Evolutionary conservation across 2,797 vertebrate genomes (phyloP), one percentile per base, ranked within the genome.

Genomic region (Coluber constrictor): DNA sequence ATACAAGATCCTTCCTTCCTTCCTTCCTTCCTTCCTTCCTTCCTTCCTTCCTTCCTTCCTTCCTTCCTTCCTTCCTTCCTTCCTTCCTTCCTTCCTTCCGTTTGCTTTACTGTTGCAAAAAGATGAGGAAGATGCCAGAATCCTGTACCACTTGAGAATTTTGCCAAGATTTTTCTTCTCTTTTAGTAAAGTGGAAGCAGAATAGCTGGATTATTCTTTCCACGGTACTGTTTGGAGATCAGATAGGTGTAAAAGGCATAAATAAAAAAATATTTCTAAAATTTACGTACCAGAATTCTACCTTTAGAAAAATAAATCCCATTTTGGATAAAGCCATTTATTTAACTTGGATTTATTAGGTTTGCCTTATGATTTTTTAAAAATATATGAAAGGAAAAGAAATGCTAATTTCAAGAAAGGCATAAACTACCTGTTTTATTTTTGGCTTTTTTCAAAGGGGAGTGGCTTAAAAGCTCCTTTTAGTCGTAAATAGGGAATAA

Each of bases 51-150:
- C 60, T 29, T 12, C 9, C 60, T 61, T 27, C n/a, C 63, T 32
- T 6, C n/a, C 63, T n/a, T 0, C 13, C n/a, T 70, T 1, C 66
- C 2, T 70, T 0, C n/a, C 13, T 61, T 29, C 1, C 2, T 70
- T 0, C n/a, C 13, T 61, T 29, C 1, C 59, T 25, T n/a, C 32
- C 63, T 70, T 70, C 12, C 63, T 70, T 70, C 15, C 32, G 66
- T 70, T 70, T 32, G 13, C 5, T 70, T 70, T 70, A 70, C n/a
- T 70, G n/a, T 32, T 70, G 66, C 66, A 70, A 79, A 79, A 43
- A 43, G 3, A 43, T 79, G 37, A 43, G 74, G 70, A 74, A 18
- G n/a, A 18, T 74, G 66, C 66, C 13, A 74, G n/a, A 79, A 79
- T 23, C 32, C 74, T 4, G 1, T 43, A 43, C 18, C 74, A 11